Evolutionary conservation across 2,888 invertebrate genomes (phyloP).

Genomic region (Tetragonula carbonaria): DNA sequence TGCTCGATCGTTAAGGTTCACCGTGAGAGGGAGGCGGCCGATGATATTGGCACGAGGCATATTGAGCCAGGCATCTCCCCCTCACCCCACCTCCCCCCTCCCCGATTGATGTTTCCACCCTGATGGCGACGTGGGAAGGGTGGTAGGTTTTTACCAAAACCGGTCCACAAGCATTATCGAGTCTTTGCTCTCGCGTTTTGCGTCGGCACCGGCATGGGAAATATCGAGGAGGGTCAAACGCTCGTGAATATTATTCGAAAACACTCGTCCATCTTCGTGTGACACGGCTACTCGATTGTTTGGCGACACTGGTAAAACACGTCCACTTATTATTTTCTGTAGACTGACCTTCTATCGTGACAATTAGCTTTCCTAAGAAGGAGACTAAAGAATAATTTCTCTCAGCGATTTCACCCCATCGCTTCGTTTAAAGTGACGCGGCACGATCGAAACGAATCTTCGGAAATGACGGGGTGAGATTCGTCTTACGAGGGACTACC

Average conservation of each 20-base stretch:
- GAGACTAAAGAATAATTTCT: no score
- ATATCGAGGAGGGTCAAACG: constrained; percentile 44
- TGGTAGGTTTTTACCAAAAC: constrained; percentile 66
- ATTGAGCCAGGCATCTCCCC: constrained; percentile 71
- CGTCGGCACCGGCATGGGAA: constrained; percentile 58
- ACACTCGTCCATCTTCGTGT: constrained; percentile 36
- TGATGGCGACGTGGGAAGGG: constrained; percentile 60
- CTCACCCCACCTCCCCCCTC: constrained; percentile 9
- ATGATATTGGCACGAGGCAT: constrained; percentile 82
- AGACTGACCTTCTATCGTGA: not conserved
- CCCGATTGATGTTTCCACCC: constrained; percentile 70
- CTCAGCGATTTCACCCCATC: no score
- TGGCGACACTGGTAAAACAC: constrained; percentile 1
- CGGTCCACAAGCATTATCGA: constrained; percentile 71
- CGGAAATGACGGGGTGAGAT: not conserved
- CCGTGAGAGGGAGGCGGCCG: constrained; percentile 68
- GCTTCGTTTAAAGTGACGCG: no score
- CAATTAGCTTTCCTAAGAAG: no score
- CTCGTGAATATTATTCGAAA: constrained; percentile 54
- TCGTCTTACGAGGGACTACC: constrained; percentile 38
- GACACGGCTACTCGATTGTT: constrained; percentile 6
- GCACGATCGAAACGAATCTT: not conserved
- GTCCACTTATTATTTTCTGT: not conserved
- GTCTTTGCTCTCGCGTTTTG: constrained; percentile 37
- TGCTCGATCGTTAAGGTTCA: constrained; percentile 64